Evolutionary conservation across 2,888 invertebrate genomes (phyloP), one percentile per base, ranked within the genome.

Genomic region (Nymphalis c-album): DNA sequence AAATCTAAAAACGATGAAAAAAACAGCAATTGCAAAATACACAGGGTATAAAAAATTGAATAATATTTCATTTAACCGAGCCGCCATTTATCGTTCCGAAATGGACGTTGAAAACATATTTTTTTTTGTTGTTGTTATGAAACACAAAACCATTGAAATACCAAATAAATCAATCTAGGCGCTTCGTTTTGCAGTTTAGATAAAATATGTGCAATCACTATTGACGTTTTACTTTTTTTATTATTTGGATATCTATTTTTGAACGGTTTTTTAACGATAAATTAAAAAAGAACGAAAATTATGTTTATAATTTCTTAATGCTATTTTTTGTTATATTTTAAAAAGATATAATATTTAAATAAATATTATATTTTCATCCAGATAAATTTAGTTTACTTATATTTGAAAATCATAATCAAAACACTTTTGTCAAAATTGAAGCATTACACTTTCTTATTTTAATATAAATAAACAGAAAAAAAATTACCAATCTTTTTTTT

Each of bases 151-250:
- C 47, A 59, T 50, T 55, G 68, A 47, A 60, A 60, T 48, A 65
- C 47, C 58, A 47, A 50, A 68, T 68, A 63, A 65, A 70, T 70
- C 70, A 70, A 63, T 68, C 70, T 47, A 59, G 40, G 40, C 60
- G 40, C 35, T 58, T 46, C 46, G 59, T 22, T 64, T 62, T 53
- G 64, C 58, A 53, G 61, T 64, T 70, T 64, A 67, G 64, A 67
- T 70, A 63, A 61, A 66, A 58, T 60, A 31, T 55, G 26, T 61
- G 18, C 18, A 64, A 60, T 63, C 53, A 55, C 60, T 60, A 64
- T 68, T 63, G 67, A 67, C 68, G 60, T 57, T 60, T 64, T 55
- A 45, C 40, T 50, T 31, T 64, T n/a, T 58, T 60, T 65, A 59
- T 55, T 26, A 7, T 55, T 53, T 53, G 17, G 17, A 53, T 31